Percentiles rank a stretch among this genome's conserved stretches.
phyloP scores from a whole-genome alignment of 2,113 vertebrate species.

The chimpanzee (Pan troglodytes) region DNA sequence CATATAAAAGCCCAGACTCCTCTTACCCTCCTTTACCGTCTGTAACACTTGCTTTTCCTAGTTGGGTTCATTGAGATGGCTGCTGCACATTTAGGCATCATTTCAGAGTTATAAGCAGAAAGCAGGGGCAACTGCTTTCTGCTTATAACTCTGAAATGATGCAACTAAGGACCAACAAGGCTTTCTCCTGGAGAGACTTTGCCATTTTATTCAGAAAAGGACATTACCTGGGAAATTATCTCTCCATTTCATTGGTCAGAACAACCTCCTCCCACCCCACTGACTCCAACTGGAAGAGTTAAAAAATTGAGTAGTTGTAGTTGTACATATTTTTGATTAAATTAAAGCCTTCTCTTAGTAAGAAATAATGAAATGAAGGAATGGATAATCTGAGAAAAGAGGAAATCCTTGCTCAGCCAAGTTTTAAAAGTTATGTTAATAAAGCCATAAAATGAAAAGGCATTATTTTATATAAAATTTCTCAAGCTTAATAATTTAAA shows the following conservation, averaged over 20 bases:
- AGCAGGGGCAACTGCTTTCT: not conserved
- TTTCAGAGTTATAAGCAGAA: not conserved
- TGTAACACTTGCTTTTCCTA: not conserved
- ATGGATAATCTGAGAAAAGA: not conserved
- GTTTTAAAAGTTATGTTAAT: constrained; percentile 24
- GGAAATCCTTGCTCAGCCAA: not conserved
- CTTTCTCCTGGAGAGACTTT: not conserved
- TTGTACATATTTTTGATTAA: constrained; percentile 25
- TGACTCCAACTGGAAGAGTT: not conserved
- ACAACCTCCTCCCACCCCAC: not conserved
- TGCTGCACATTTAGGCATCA: not conserved
- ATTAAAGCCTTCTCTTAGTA: not conserved
- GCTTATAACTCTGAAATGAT: not conserved
- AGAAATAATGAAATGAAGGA: not conserved
- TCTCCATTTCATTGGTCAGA: not conserved
- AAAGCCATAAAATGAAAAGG: not conserved
- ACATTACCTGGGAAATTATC: not conserved
- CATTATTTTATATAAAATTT: not conserved
- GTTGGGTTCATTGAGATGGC: no score
- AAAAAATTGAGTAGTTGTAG: constrained; percentile 32
- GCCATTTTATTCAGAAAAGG: not conserved
- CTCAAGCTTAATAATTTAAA: not conserved
- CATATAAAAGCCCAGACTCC: not conserved
- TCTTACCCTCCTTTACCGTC: not conserved
- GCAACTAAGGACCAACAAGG: no score